A percentile compares a stretch with the other conserved stretches of the same genome.
These are phyloP conservation scores for Metacarcinus magister DNA, from an alignment of 2,888 invertebrate species.

Conservation along the genomic window DNA sequence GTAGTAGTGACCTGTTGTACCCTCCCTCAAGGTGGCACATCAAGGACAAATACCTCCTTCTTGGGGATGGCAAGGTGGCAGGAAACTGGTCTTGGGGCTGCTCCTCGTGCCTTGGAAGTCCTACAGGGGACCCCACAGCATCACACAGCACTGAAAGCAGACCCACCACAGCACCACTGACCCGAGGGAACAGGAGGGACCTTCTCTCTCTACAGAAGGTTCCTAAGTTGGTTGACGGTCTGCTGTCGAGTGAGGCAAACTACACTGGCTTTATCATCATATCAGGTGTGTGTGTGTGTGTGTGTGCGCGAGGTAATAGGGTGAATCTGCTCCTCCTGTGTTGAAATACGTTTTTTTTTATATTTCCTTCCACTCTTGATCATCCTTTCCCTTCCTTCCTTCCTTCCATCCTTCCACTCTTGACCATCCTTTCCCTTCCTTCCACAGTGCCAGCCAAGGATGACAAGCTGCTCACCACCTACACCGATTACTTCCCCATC, in stretches of 20 bases:
- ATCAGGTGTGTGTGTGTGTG: constrained; percentile 68
- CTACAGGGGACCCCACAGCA: constrained; percentile 62
- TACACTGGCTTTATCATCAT: constrained; percentile 91
- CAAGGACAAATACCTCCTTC: constrained; percentile 81
- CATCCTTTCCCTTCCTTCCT: background rate
- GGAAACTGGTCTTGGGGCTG: constrained; percentile 81
- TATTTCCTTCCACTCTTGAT: background rate
- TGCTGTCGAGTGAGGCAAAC: constrained; percentile 90
- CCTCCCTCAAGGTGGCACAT: constrained; percentile 68
- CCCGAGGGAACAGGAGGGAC: constrained; percentile 73
- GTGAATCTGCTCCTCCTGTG: too few relatives aligned
- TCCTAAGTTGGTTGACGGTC: constrained; percentile 88
- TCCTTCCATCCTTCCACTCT: background rate
- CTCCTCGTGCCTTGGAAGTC: constrained; percentile 75
- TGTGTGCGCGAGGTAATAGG: too few relatives aligned
- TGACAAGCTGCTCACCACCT: constrained; percentile 87
- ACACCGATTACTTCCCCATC: constrained; percentile 90
- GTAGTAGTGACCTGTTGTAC: background rate
- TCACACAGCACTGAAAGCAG: background rate
- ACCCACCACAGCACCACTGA: constrained; percentile 67
- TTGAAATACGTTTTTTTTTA: background rate
- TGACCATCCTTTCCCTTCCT: background rate
- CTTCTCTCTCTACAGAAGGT: constrained; percentile 70
- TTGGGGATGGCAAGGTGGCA: constrained; percentile 83
- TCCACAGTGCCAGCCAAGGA: background rate